phyloP scores from a whole-genome alignment of 1,140 invertebrate species.

The Hyposmocoma kahamanoa region DNA sequence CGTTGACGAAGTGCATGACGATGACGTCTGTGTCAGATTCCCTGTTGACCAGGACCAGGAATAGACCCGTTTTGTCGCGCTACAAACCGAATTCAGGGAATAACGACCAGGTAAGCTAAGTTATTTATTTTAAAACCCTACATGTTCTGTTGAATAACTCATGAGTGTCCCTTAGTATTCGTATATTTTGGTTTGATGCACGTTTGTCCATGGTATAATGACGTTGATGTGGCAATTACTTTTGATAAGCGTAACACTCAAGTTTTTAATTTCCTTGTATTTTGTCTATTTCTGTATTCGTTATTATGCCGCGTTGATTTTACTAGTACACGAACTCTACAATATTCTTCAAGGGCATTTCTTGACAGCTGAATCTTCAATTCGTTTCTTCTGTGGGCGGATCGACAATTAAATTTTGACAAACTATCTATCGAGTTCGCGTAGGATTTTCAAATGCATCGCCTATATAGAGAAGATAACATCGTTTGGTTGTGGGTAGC shows the following conservation, averaged over 20 bases:
- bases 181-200: no score
- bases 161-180: no score
- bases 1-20: conserved; percentile 19
- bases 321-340: no score
- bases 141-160: no score
- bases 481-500: conserved; percentile 19
- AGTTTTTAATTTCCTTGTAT: no score
- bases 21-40: conserved; percentile 59
- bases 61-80: conserved; percentile 50
- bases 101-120: conserved; percentile 49
- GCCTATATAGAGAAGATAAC: conserved; percentile 11
- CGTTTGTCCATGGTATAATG: no score
- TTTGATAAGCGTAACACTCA: no score
- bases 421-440: conserved; percentile 15
- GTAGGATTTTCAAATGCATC: conserved; percentile 16
- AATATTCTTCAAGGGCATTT: not conserved
- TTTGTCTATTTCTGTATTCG: no score
- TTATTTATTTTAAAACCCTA: no score
- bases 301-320: no score
- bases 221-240: no score
- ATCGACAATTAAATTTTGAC: conserved; percentile 7
- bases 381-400: not conserved
- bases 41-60: conserved; percentile 46
- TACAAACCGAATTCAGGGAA: conserved; percentile 40
- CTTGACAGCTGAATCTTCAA: not conserved